phyloP scores from a whole-genome alignment of 2,113 vertebrate genomes.

The Grantiella picta region DNA sequence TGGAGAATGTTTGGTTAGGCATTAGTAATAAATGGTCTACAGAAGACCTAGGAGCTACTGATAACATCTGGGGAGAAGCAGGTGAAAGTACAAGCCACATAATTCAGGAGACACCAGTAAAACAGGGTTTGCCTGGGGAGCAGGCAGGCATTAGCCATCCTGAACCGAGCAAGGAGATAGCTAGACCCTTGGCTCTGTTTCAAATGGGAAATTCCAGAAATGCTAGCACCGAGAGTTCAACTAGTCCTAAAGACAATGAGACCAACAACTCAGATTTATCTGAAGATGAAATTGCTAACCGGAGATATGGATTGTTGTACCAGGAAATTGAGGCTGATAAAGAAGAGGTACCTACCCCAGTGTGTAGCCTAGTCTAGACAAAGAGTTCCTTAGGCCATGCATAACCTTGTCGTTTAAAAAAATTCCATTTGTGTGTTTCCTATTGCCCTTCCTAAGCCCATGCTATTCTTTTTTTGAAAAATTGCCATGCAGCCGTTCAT shows the following conservation, averaged over 20 bases:
- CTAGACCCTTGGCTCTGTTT: constrained; percentile 53
- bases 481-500: constrained; percentile 24
- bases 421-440: constrained; percentile 45
- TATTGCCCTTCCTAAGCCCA: background rate
- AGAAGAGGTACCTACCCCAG: constrained; percentile 88
- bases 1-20: constrained; percentile 64
- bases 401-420: constrained; percentile 67
- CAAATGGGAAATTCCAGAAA: constrained; percentile 67
- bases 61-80: constrained; percentile 47
- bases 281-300: constrained; percentile 96
- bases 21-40: constrained; percentile 65
- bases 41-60: constrained; percentile 53
- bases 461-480: constrained; percentile 25
- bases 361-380: constrained; percentile 81
- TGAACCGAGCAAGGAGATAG: constrained; percentile 41
- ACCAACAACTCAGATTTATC: constrained; percentile 91
- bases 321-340: constrained; percentile 90
- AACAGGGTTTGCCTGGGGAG: constrained; percentile 4
- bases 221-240: constrained; percentile 67
- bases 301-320: constrained; percentile 92
- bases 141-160: background rate
- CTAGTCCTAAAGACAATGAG: constrained; percentile 85
- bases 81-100: background rate
- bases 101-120: constrained; percentile 51
- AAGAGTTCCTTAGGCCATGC: constrained; percentile 70